phyloP scores from a whole-genome alignment of 2,113 vertebrate genomes.

The Myotis lucifugus region DNA sequence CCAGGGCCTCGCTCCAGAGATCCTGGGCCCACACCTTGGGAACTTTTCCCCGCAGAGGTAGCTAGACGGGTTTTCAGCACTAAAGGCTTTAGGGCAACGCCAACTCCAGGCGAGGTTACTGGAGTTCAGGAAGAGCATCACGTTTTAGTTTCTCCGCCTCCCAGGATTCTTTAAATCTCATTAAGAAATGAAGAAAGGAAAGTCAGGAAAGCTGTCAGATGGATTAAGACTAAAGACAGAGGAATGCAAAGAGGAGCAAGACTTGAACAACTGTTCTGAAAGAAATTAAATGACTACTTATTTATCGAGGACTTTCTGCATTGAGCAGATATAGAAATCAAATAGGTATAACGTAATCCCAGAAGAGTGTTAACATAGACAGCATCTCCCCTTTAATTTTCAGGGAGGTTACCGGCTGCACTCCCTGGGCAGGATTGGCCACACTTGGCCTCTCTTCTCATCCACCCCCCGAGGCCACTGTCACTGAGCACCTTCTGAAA shows the following conservation, averaged over 20 bases:
- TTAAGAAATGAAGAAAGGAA: background rate
- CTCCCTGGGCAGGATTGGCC: too few species aligned
- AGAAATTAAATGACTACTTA: background rate
- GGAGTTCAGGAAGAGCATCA: background rate
- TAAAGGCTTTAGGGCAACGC: conserved; percentile 16
- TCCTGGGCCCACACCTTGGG: background rate
- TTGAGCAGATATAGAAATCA: background rate
- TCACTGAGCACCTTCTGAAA: background rate
- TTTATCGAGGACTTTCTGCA: background rate
- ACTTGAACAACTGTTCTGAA: background rate
- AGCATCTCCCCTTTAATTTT: background rate
- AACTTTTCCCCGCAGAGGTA: background rate
- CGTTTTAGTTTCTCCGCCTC: background rate
- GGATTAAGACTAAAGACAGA: background rate
- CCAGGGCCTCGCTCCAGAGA: background rate
- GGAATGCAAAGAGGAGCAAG: background rate
- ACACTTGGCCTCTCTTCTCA: background rate
- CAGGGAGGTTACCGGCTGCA: too few species aligned
- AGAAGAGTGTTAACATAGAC: background rate
- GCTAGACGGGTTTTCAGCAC: conserved; percentile 33
- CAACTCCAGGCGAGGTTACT: conserved; percentile 5
- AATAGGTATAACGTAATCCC: background rate
- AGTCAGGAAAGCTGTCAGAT: background rate
- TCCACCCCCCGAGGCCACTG: background rate
- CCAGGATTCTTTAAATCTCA: conserved; percentile 11